Base-by-base conservation (phyloP, 2,797 vertebrate species). In the Artibeus jamaicensis region DNA sequence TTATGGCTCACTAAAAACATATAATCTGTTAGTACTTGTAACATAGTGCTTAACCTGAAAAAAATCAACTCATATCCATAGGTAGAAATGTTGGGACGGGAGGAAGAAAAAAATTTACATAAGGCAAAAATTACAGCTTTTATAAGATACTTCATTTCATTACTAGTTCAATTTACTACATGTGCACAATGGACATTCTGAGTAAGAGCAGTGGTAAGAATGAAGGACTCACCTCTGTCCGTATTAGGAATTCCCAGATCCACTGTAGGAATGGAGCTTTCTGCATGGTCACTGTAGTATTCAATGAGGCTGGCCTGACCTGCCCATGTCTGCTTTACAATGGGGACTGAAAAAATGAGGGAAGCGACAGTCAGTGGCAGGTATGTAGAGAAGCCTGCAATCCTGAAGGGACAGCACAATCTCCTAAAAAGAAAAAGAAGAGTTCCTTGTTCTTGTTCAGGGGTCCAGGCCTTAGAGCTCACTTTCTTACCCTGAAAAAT, bases 301-400 rank as follows among this genome's bases (percentile, higher is more conserved):
- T 99, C 99, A 70, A 99, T 98, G 94, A 98, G 98, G 29, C 98
- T 97, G 37, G 99, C 99, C 91, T 99, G 98, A 91, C 98, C 98
- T 91, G 99, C 99, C 99, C 99, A 99, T 0, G 99, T 99, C 98
- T 99, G 99, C 98, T 99, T 99, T 97, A 99, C 99, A 86, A 99
- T 99, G 68, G 99, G 99, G 97, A 99, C 99, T 99, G 97, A 94
- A 97, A 98, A 86, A 97, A 88, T 10, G 0, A 32, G 5, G 88
- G 10, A 85, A 70, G 48, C 21, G 22, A 81, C 42, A 12, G 1
- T 95, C 68, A 94, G 34, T 19, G 48, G 24, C n/a, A 15, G 7
- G 39, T 19, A 14, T 2, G 12, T 6, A 6, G 24, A n/a, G 50
- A 93, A 50, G 39, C 46, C 2, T n/a, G 14, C 18, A 44, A 34